Conservation (phyloP, 2,797 vertebrate genomes). For the Ciconia nigra region DNA sequence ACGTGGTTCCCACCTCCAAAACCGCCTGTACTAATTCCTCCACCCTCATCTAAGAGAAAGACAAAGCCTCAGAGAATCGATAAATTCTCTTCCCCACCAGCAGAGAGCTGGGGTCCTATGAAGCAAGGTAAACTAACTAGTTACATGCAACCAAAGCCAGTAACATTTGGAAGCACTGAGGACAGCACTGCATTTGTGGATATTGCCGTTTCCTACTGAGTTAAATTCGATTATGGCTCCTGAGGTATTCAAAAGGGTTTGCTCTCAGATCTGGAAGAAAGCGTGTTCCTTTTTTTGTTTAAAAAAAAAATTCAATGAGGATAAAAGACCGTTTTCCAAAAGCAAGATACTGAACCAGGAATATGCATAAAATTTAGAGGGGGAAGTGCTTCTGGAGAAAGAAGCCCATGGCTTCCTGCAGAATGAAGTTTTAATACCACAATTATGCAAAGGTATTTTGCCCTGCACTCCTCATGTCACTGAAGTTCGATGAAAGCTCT, state of each 20-base stretch:
- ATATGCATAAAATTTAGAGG: neutral
- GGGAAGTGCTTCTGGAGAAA: neutral
- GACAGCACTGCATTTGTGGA: neutral
- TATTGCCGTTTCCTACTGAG: neutral
- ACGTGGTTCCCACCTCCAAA: neutral
- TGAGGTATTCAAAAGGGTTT: neutral
- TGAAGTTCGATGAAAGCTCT: neutral
- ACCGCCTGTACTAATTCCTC: neutral
- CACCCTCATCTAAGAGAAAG: neutral
- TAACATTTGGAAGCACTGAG: neutral
- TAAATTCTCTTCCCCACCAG: neutral
- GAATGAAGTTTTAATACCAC: neutral
- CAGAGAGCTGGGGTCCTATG: neutral
- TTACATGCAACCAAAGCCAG: neutral
- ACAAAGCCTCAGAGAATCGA: neutral
- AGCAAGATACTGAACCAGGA: neutral
- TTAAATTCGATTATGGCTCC: neutral
- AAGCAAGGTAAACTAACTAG: neutral
- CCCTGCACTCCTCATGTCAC: neutral
- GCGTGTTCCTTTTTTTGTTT: neutral
- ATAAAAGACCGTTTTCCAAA: neutral
- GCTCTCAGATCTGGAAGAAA: neutral
- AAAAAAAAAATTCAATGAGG: neutral
- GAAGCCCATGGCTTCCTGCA: neutral
- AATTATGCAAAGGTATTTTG: neutral